These are phyloP conservation scores for Caloenas nicobarica DNA, from an alignment of 2,113 vertebrate genomes.

Conservation along the genomic window DNA sequence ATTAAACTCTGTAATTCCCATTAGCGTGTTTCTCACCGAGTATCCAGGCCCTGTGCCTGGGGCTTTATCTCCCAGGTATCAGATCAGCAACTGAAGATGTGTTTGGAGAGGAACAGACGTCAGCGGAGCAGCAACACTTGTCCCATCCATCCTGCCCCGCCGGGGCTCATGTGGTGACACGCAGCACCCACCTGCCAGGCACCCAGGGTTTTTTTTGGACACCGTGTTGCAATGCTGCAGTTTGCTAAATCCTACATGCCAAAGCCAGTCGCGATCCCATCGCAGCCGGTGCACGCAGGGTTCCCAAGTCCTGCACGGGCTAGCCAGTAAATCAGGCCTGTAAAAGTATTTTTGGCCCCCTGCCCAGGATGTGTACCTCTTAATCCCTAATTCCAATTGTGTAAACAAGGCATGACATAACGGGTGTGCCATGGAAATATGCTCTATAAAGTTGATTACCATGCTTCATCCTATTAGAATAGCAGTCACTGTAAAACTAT, in stretches of 20 bases:
- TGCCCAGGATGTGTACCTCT: conserved; percentile 62
- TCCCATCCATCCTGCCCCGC: not conserved
- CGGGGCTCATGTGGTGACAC: not conserved
- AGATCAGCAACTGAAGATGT: not conserved
- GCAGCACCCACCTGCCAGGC: not conserved
- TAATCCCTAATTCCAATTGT: conserved; percentile 67
- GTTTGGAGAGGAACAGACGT: not conserved
- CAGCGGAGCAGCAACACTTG: not conserved
- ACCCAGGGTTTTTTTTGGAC: not conserved
- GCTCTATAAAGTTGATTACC: conserved; percentile 68
- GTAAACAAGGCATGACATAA: conserved; percentile 73
- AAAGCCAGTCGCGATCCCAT: not conserved
- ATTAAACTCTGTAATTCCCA: not conserved
- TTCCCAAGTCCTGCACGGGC: not conserved
- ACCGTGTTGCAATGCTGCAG: not conserved
- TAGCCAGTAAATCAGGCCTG: conserved; percentile 14
- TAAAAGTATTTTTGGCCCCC: conserved; percentile 62
- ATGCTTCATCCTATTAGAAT: conserved; percentile 56
- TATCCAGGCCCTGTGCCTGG: not conserved
- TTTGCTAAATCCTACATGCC: not conserved
- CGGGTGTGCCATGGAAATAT: conserved; percentile 63
- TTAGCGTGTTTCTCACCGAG: fast-evolving
- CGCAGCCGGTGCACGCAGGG: not conserved
- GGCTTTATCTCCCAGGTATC: not conserved
- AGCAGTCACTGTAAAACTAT: conserved; percentile 40